phyloP scores from a whole-genome alignment of 35 echinoderm and acorn worm species.

The Amphiura filiformis region DNA sequence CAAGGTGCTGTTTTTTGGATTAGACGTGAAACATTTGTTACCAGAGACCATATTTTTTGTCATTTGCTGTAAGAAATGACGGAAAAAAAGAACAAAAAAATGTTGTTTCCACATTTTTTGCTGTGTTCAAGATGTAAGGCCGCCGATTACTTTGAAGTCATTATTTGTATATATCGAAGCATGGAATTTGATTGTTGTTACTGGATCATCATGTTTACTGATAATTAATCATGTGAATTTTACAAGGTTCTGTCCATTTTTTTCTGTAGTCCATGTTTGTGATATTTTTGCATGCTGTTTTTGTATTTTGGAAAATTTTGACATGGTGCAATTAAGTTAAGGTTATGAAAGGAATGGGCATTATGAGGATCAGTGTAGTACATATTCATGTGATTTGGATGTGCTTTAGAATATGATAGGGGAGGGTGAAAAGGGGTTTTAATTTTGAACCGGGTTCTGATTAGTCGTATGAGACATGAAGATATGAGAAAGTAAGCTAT shows the following conservation, averaged over 20 bases:
- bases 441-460: too few relatives aligned
- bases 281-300: not conserved
- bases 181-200: not conserved
- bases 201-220: not conserved
- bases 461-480: too few relatives aligned
- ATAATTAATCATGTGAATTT: not conserved
- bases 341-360: too few relatives aligned
- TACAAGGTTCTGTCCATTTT: not conserved
- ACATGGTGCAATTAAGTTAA: not conserved
- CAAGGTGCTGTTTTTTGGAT: conserved; percentile 1
- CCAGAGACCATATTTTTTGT: not conserved
- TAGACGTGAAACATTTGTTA: not conserved
- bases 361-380: too few relatives aligned
- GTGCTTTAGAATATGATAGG: too few relatives aligned
- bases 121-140: not conserved
- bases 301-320: not conserved
- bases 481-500: too few relatives aligned
- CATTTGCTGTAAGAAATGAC: not conserved
- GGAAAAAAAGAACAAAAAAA: not conserved
- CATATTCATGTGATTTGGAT: too few relatives aligned
- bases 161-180: not conserved
- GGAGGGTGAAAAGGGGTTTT: too few relatives aligned
- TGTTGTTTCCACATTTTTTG: not conserved
- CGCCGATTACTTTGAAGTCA: not conserved
- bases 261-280: not conserved